These are phyloP conservation scores for Euwallacea similis DNA, from an alignment of 1,140 invertebrate genomes.

Conservation along the genomic window DNA sequence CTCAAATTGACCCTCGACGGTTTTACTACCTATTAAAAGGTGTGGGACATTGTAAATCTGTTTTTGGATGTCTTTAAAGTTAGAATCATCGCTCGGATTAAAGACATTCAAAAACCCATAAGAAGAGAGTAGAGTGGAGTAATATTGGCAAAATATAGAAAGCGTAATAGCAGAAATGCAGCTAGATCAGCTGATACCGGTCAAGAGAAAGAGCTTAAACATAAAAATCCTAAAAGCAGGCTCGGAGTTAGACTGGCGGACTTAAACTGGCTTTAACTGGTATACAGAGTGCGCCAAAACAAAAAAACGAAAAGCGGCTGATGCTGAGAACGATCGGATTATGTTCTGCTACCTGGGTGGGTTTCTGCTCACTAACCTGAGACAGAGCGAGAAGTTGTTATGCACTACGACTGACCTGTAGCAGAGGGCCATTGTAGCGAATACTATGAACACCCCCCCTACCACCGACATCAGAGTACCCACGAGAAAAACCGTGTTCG, in stretches of 20 bases:
- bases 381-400: constrained; percentile 95
- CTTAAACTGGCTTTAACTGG: no score
- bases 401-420: constrained; percentile 98
- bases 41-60: constrained; percentile 7
- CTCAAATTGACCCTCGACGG: no score
- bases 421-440: constrained; percentile 97
- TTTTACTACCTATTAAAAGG: no score
- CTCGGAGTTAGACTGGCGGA: no score
- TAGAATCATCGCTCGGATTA: no score
- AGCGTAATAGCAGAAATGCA: constrained; percentile 17
- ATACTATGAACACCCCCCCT: constrained; percentile 97
- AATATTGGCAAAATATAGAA: neutral
- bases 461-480: constrained; percentile 97
- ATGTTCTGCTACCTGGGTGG: constrained; percentile 53
- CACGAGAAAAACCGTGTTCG: constrained; percentile 94
- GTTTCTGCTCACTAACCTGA: constrained; percentile 81
- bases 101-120: no score
- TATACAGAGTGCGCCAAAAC: constrained; percentile 12
- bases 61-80: no score
- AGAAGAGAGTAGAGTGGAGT: no score
- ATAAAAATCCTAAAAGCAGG: no score
- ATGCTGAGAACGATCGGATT: constrained; percentile 43
- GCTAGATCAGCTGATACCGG: neutral
- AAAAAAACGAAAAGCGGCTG: constrained; percentile 47
- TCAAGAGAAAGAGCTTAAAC: no score